Evolutionary conservation across 2,113 vertebrate species (phyloP).

Genomic region (Petrocephalus microphthalmus): DNA sequence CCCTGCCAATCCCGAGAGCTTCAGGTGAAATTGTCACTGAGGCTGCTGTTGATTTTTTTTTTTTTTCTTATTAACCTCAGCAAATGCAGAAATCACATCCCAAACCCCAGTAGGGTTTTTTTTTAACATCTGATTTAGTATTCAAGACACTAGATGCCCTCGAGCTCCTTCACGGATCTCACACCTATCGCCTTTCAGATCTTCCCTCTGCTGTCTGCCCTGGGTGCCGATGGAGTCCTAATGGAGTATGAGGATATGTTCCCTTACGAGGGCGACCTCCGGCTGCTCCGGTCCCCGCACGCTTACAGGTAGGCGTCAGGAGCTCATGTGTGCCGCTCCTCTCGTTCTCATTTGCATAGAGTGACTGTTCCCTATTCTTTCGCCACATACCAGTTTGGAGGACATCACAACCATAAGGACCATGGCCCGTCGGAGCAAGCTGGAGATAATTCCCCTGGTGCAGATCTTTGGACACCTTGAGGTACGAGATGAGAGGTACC

Average conservation of each 20-base stretch:
- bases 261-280: slow-evolving; percentile 63
- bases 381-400: slow-evolving; percentile 47
- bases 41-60: background rate
- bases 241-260: slow-evolving; percentile 76
- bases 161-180: background rate
- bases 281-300: slow-evolving; percentile 48
- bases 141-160: background rate
- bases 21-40: background rate
- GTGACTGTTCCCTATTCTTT: background rate
- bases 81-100: background rate
- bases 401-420: slow-evolving; percentile 58
- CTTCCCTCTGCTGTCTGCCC: slow-evolving; percentile 55
- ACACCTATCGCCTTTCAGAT: slow-evolving; percentile 34
- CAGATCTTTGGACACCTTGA: slow-evolving; percentile 73
- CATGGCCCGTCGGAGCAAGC: slow-evolving; percentile 52
- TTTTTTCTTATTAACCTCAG: background rate
- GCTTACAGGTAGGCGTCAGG: slow-evolving; percentile 61
- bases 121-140: background rate
- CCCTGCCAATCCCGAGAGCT: background rate
- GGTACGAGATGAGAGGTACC: slow-evolving; percentile 40
- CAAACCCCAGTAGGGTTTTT: background rate
- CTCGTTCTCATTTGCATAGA: background rate
- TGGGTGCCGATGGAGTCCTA: slow-evolving; percentile 63
- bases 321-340: background rate
- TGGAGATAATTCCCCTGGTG: slow-evolving; percentile 67